Evolutionary conservation across 2,888 invertebrate genomes (phyloP), one percentile per base, ranked within the genome.

Genomic region (Patella pellucida): DNA sequence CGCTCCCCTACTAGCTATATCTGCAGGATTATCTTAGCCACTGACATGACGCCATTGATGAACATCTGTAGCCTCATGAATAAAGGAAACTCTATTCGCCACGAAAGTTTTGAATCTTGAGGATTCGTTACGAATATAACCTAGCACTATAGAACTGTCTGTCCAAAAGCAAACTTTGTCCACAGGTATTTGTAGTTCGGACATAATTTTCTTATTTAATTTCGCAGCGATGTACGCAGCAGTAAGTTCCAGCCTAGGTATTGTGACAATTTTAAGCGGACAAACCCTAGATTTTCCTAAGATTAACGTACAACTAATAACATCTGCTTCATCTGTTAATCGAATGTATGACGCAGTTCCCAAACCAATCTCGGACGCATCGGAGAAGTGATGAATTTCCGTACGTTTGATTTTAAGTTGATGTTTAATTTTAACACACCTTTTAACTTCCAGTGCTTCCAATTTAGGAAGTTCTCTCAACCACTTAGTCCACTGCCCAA

Each of bases 401-500:
- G 68, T 69, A 12, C 50, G 72, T 16, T 69, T 68, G 9, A 76
- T 54, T 3, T 71, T 23, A 16, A 23, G 74, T 51, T 72, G 74
- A 2, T 27, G 51, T 69, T 19, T 12, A 68, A 76, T 75, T 62
- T 74, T 72, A 50, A 72, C 76, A 67, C 83, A 83, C 16, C 84
- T 69, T 23, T 52, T 41, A 12, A 82, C 27, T 5, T 54, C 15
- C 23, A 83, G 19, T 12, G 72, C 73, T 52, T 78, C 76, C 27
- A 82, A 69, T 27, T 23, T 19, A 12, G 76, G 71, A 50, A 83
- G 68, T 5, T 56, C 78, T 27, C 4, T 52, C 16, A 75, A 27
- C 81, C 83, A 83, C n/a, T 74, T 27, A 69, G 75, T 67, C 82
- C 82, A 82, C 68, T 78, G 72, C 15, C 23, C 12, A 14, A 51